Conservation (phyloP, 2,888 invertebrate species). For the Dasypogon diadema region DNA sequence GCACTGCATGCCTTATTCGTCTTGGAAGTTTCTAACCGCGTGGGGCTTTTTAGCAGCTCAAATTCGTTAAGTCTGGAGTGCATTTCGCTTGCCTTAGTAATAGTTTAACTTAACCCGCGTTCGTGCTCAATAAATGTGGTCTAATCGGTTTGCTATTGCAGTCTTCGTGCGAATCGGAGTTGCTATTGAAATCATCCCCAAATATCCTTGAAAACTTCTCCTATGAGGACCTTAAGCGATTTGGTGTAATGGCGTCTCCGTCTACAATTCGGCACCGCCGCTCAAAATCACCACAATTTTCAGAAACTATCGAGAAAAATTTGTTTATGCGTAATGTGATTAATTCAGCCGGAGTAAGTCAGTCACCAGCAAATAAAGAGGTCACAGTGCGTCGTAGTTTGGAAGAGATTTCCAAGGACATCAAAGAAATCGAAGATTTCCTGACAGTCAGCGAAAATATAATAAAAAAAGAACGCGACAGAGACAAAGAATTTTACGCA, state of each 20-base stretch:
- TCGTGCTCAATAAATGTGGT: background rate
- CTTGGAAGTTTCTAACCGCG: slow-evolving; percentile 53
- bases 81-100: background rate
- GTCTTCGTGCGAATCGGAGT: slow-evolving; percentile 59
- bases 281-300: slow-evolving; percentile 63
- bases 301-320: slow-evolving; percentile 66
- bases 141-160: background rate
- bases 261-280: slow-evolving; percentile 55
- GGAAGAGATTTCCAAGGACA: slow-evolving; percentile 68
- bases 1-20: slow-evolving; percentile 47
- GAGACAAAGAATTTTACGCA: slow-evolving; percentile 61
- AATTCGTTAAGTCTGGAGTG: background rate
- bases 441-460: slow-evolving; percentile 66
- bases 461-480: slow-evolving; percentile 64
- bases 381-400: slow-evolving; percentile 65
- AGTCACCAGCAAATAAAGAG: slow-evolving; percentile 59
- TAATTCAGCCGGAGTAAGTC: slow-evolving; percentile 58
- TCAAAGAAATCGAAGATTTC: slow-evolving; percentile 68
- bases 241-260: slow-evolving; percentile 57
- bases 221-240: slow-evolving; percentile 62
- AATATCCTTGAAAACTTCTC: slow-evolving; percentile 67
- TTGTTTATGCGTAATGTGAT: slow-evolving; percentile 67
- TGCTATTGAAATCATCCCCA: slow-evolving; percentile 66
- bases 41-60: slow-evolving; percentile 16
- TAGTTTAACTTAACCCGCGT: background rate